A percentile compares a stretch with the other conserved stretches of the same genome.
These are phyloP conservation scores for Esperia sulphurella DNA, from an alignment of 2,888 invertebrate genomes.

Conservation along the genomic window DNA sequence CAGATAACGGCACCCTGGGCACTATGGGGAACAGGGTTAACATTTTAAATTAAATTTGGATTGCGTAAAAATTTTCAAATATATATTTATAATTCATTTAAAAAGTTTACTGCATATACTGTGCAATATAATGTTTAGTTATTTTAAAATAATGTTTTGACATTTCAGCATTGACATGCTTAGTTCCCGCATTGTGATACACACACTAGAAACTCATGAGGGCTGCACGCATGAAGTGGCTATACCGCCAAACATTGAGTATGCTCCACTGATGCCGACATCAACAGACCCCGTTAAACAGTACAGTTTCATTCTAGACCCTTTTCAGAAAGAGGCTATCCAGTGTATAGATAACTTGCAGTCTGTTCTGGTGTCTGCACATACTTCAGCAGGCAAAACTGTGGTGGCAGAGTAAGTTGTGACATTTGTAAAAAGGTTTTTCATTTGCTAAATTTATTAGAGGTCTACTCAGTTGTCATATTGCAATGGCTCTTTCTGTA, in stretches of 20 bases:
- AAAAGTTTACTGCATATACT: too few species aligned
- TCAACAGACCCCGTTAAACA: constrained; percentile 90
- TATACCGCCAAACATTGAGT: constrained; percentile 92
- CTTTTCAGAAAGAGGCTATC: constrained; percentile 98
- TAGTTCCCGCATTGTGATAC: constrained; percentile 90
- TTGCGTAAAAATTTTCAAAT: too few species aligned
- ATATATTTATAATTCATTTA: too few species aligned
- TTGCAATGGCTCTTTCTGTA: too few species aligned
- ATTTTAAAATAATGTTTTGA: neutral
- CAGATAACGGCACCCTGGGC: too few species aligned
- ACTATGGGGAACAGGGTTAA: too few species aligned
- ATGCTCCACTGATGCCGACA: constrained; percentile 79
- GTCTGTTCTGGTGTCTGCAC: constrained; percentile 98
- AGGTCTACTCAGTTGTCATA: too few species aligned
- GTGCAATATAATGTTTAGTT: too few species aligned
- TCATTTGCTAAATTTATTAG: too few species aligned
- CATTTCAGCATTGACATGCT: constrained; percentile 84
- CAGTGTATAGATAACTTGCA: constrained; percentile 98
- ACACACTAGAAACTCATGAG: constrained; percentile 93
- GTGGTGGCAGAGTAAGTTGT: constrained; percentile 96
- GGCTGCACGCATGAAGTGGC: constrained; percentile 98
- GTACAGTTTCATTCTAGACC: constrained; percentile 96
- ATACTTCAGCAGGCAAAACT: constrained; percentile 99
- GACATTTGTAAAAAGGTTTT: too few species aligned
- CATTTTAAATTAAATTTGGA: too few species aligned